Evolutionary conservation across 2,113 vertebrate genomes (phyloP).

Genomic region (Dissostichus mawsoni): DNA sequence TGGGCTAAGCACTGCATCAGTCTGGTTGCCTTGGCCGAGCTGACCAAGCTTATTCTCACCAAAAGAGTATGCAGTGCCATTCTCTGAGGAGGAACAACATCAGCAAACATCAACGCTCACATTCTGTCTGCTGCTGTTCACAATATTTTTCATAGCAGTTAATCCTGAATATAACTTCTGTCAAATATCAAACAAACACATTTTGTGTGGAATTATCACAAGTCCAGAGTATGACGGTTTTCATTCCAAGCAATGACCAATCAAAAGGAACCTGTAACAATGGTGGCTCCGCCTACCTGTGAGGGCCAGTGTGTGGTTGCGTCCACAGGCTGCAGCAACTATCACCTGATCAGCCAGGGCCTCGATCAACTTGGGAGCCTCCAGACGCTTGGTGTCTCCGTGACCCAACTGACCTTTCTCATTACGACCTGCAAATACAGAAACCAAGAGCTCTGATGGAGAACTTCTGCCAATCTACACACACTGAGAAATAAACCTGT

Average conservation of each 20-base stretch:
- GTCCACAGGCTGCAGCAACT: slow-evolving; percentile 91
- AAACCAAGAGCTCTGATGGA: not conserved
- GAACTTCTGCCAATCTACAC: not conserved
- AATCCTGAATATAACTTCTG: no score
- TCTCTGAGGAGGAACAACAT: slow-evolving; percentile 81
- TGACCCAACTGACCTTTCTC: slow-evolving; percentile 97
- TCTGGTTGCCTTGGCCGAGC: slow-evolving; percentile 95
- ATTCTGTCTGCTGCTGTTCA: not conserved
- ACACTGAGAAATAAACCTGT: not conserved
- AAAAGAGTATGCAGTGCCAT: slow-evolving; percentile 90
- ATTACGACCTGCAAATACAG: slow-evolving; percentile 87
- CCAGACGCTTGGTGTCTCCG: slow-evolving; percentile 94
- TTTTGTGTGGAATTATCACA: not conserved
- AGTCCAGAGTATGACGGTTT: not conserved
- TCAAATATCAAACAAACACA: not conserved
- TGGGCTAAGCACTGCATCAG: slow-evolving; percentile 92
- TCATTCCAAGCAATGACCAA: not conserved
- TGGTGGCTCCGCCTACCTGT: slow-evolving; percentile 83
- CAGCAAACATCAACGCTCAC: slow-evolving; percentile 9
- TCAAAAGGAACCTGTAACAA: no score
- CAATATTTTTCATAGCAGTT: not conserved
- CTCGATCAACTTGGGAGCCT: slow-evolving; percentile 92
- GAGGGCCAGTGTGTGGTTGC: slow-evolving; percentile 95
- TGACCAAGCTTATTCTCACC: slow-evolving; percentile 98
- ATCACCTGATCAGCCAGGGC: slow-evolving; percentile 87